Evolutionary conservation across 2,113 vertebrate genomes (phyloP).

Genomic region (Tenebrosternarchus preto): DNA sequence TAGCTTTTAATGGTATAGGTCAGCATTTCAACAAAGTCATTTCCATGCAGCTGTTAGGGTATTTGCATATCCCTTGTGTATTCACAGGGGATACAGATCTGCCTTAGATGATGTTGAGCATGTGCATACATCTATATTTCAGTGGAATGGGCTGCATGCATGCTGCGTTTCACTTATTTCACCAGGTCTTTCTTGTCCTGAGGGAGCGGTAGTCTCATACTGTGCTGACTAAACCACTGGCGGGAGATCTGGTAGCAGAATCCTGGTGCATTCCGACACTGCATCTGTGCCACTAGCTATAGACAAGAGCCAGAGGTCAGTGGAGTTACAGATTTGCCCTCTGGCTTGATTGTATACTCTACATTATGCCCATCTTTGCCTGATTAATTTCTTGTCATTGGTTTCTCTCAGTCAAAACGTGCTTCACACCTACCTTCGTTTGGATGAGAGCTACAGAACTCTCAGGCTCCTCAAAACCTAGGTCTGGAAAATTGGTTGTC

Average conservation of each 20-base stretch:
- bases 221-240: slow-evolving; percentile 48
- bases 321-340: neutral
- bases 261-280: slow-evolving; percentile 21
- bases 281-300: slow-evolving; percentile 26
- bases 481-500: slow-evolving; percentile 19
- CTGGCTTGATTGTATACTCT: neutral
- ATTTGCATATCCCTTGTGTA: neutral
- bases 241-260: slow-evolving; percentile 54
- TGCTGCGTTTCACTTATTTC: neutral
- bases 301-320: slow-evolving; percentile 8
- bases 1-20: neutral
- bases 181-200: slow-evolving; percentile 29
- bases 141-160: neutral
- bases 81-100: neutral
- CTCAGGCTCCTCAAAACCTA: slow-evolving; percentile 33
- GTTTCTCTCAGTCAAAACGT: neutral
- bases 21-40: neutral
- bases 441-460: slow-evolving; percentile 44
- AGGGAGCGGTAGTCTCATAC: slow-evolving; percentile 7
- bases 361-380: neutral
- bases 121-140: neutral
- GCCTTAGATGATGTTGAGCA: neutral
- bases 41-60: neutral
- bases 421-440: slow-evolving; percentile 44
- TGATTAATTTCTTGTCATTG: neutral